phyloP scores from a whole-genome alignment of 1,140 invertebrate genomes.

The Octopus bimaculoides region DNA sequence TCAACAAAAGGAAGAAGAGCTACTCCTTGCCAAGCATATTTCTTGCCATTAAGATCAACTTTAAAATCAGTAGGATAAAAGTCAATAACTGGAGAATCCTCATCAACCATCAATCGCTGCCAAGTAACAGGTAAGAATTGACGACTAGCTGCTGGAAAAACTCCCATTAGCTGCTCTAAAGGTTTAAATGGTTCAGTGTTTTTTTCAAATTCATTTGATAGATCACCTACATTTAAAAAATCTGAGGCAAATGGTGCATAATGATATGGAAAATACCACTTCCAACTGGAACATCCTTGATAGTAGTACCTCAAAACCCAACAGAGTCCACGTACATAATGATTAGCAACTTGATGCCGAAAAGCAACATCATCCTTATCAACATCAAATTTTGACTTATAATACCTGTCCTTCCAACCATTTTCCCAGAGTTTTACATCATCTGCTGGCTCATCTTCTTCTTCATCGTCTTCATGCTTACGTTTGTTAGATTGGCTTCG shows the following conservation, averaged over 20 bases:
- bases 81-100: slow-evolving; percentile 95
- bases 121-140: slow-evolving; percentile 90
- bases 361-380: slow-evolving; percentile 77
- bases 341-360: slow-evolving; percentile 80
- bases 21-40: slow-evolving; percentile 98
- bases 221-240: slow-evolving; percentile 85
- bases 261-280: slow-evolving; percentile 99
- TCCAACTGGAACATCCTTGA: slow-evolving; percentile 96
- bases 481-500: slow-evolving; percentile 27
- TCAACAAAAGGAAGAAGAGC: slow-evolving; percentile 98
- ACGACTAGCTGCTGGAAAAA: slow-evolving; percentile 96
- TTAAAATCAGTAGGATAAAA: slow-evolving; percentile 99
- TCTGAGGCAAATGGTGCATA: slow-evolving; percentile 99
- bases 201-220: slow-evolving; percentile 84
- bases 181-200: slow-evolving; percentile 91
- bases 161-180: slow-evolving; percentile 97
- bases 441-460: slow-evolving; percentile 81
- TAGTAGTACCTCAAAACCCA: slow-evolving; percentile 99
- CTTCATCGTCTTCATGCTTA: slow-evolving; percentile 61
- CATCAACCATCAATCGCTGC: slow-evolving; percentile 90
- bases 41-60: slow-evolving; percentile 97
- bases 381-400: slow-evolving; percentile 95
- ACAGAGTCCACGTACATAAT: slow-evolving; percentile 93
- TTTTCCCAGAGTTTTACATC: slow-evolving; percentile 94
- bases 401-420: slow-evolving; percentile 97